A percentile compares a stretch with the other conserved stretches of the same genome.
phyloP scores from a whole-genome alignment of 1,140 invertebrate species.

The Drosophila ohnishii region DNA sequence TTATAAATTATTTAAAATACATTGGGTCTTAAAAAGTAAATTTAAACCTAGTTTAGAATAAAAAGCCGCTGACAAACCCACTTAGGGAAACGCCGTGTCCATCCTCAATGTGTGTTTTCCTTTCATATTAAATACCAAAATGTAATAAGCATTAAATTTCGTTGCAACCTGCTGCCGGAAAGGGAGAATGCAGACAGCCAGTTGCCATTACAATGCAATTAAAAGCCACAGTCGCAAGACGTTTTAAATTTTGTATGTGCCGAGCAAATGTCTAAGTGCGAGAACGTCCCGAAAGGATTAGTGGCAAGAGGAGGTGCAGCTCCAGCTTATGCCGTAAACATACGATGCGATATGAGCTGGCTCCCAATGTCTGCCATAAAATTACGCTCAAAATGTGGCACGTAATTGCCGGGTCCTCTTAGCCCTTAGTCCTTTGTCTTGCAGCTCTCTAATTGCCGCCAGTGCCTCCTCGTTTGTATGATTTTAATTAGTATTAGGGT shows the following conservation, averaged over 20 bases:
- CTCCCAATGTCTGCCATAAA: slow-evolving; percentile 61
- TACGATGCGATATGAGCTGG: slow-evolving; percentile 50
- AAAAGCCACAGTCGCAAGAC: slow-evolving; percentile 41
- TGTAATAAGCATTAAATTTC: slow-evolving; percentile 64
- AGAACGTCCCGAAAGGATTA: slow-evolving; percentile 54
- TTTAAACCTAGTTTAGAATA: not conserved
- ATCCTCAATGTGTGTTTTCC: not conserved
- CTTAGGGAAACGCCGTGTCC: not conserved
- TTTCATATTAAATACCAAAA: slow-evolving; percentile 44
- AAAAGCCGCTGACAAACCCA: not conserved
- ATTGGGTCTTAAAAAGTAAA: not conserved
- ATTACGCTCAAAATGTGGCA: slow-evolving; percentile 69
- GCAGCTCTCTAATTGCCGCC: slow-evolving; percentile 52
- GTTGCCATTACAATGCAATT: slow-evolving; percentile 61
- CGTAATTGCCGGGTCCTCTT: slow-evolving; percentile 58
- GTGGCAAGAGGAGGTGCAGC: slow-evolving; percentile 24
- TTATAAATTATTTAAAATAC: not conserved
- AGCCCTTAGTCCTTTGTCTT: slow-evolving; percentile 25
- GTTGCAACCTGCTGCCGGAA: slow-evolving; percentile 17
- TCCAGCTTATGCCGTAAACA: slow-evolving; percentile 65
- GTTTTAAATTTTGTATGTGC: slow-evolving; percentile 48
- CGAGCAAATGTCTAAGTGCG: slow-evolving; percentile 27
- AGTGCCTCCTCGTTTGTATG: slow-evolving; percentile 49
- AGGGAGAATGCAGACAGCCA: slow-evolving; percentile 18
- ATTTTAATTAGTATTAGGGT: slow-evolving; percentile 64